A percentile compares a stretch with the other conserved stretches of the same genome.
These are phyloP conservation scores for Folsomia candida DNA, from an alignment of 2,888 invertebrate genomes.

Conservation along the genomic window DNA sequence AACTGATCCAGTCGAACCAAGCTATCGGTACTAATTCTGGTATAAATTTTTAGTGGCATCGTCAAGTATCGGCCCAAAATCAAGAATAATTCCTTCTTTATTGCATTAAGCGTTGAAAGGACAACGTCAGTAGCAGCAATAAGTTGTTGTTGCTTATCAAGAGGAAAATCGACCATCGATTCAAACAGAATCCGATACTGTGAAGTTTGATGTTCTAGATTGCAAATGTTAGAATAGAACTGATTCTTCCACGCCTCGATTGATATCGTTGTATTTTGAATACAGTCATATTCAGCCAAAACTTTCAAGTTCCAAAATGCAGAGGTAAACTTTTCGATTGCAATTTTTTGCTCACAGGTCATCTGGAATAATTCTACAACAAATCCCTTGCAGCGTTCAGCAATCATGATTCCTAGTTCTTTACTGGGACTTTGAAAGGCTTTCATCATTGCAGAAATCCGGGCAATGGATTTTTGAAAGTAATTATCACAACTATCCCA, in stretches of 20 bases:
- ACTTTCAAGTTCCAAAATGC: constrained; percentile 38
- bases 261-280: constrained; percentile 1
- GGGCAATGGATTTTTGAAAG: constrained; percentile 69
- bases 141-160: neutral
- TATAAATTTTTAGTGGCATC: neutral
- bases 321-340: constrained; percentile 34
- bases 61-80: neutral
- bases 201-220: constrained; percentile 30
- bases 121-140: neutral
- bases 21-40: neutral
- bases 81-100: neutral
- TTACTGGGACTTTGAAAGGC: constrained; percentile 67
- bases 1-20: neutral
- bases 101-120: neutral
- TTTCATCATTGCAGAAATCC: constrained; percentile 64
- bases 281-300: constrained; percentile 11
- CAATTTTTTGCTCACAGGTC: constrained; percentile 27
- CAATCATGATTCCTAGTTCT: constrained; percentile 75
- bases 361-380: constrained; percentile 69
- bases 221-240: constrained; percentile 29
- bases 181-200: constrained; percentile 39
- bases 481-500: constrained; percentile 75
- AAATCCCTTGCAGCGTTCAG: constrained; percentile 83
- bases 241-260: constrained; percentile 6
- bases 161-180: constrained; percentile 21